A percentile compares a stretch with the other conserved stretches of the same genome.
phyloP scores from a whole-genome alignment of 2,888 invertebrate species.

The Alloscopus bannaensis region DNA sequence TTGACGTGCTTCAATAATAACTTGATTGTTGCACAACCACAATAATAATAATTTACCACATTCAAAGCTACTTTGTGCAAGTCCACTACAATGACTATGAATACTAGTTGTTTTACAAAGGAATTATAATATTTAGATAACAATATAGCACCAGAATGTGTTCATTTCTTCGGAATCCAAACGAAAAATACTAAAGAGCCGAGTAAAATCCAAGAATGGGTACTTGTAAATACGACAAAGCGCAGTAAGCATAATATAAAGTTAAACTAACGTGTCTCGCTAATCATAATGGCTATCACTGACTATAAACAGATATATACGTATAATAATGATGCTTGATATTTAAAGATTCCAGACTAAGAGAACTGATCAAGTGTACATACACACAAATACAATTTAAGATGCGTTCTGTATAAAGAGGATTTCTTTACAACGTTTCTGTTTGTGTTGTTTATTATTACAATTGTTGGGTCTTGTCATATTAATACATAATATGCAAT shows the following conservation, averaged over 20 bases:
- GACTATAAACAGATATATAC: conserved; percentile 27
- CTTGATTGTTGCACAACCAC: too few species aligned
- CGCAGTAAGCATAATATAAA: conserved; percentile 33
- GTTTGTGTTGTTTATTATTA: too few species aligned
- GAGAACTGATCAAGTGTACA: too few species aligned
- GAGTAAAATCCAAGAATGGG: background rate
- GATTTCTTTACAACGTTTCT: too few species aligned
- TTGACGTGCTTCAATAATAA: background rate
- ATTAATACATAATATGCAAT: too few species aligned
- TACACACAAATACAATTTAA: too few species aligned
- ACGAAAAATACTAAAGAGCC: conserved; percentile 11
- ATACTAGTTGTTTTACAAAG: background rate
- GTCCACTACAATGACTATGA: background rate
- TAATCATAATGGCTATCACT: conserved; percentile 47
- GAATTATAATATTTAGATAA: background rate
- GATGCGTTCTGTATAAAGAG: too few species aligned
- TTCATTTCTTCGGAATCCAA: conserved; percentile 63
- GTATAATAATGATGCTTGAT: background rate
- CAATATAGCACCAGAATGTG: conserved; percentile 62
- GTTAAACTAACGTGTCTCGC: conserved; percentile 30
- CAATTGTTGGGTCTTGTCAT: too few species aligned
- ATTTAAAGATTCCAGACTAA: background rate
- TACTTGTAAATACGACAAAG: conserved; percentile 9
- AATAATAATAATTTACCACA: too few species aligned
- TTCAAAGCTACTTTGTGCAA: too few species aligned